These are phyloP conservation scores for Electrophaes corylata DNA, from an alignment of 2,888 invertebrate species.

Conservation along the genomic window DNA sequence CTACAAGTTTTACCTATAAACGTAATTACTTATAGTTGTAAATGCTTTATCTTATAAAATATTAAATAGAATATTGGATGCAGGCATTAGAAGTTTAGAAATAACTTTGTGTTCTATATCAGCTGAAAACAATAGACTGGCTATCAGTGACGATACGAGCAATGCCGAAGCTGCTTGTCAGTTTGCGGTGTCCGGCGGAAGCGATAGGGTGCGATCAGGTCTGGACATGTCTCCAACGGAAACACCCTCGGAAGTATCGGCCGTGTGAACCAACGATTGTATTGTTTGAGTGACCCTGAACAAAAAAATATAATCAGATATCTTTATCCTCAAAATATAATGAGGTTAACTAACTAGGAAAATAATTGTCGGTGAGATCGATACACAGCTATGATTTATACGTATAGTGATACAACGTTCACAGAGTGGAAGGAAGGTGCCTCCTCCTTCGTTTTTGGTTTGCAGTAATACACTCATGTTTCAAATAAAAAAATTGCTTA, in stretches of 20 bases:
- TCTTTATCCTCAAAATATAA: background rate
- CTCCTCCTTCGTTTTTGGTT: too few relatives aligned
- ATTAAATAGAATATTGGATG: background rate
- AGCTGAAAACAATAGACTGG: conserved; percentile 19
- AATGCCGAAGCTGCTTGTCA: conserved; percentile 21
- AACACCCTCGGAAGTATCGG: conserved; percentile 65
- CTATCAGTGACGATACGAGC: conserved; percentile 25
- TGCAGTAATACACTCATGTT: too few relatives aligned
- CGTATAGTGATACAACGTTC: too few relatives aligned
- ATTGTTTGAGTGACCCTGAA: conserved; percentile 24
- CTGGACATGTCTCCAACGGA: conserved; percentile 66
- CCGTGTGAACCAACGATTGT: conserved; percentile 68
- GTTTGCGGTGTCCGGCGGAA: conserved; percentile 77
- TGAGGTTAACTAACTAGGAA: background rate
- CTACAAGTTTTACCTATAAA: conserved; percentile 26
- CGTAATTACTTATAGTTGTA: conserved; percentile 5
- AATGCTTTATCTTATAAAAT: background rate
- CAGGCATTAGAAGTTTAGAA: background rate
- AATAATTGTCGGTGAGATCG: too few relatives aligned
- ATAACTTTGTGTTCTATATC: background rate
- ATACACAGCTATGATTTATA: too few relatives aligned
- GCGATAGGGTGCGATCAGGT: conserved; percentile 69
- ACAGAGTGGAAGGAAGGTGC: too few relatives aligned
- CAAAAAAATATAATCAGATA: background rate
- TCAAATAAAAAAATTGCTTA: too few relatives aligned